Evolutionary conservation across 2,113 vertebrate species (phyloP), one percentile per base, ranked within the genome.

Genomic region (Axis porcinus): DNA sequence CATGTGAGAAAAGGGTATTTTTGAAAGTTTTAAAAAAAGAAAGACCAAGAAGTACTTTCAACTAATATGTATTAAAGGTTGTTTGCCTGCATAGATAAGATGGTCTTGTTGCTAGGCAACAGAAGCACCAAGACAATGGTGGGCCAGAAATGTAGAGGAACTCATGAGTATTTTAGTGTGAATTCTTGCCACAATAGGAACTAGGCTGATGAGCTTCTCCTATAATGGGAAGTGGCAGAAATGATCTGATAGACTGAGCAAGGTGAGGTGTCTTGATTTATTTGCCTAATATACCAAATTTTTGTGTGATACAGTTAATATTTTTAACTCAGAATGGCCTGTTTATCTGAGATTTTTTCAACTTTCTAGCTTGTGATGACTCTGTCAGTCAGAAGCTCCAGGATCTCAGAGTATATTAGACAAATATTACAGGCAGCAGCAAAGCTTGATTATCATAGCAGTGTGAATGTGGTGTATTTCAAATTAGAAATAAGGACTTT

Each of bases 1-100:
- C 16, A 40, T 91, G n/a, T 91, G 90, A 97, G 57, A 89, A 95
- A 67, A 89, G 64, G 30, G 17, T 95, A 82, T 95, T 96, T 98
- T 60, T 96, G 74, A 89, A 96, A 98, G 33, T 76, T 98, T 96
- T 95, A 27, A 54, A 96, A 98, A 97, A 93, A 97, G 95, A 96
- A 97, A 50, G 28, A 52, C 40, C 33, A 88, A 97, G 93, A 89
- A 30, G 14, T 78, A 55, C 16, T 78, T 54, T 54, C 15, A 23
- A 54, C 19, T 28, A 93, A n/a, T 83, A 47, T 2, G 25, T 40
- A 86, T 74, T 92, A 97, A 89, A 96, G 67, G 33, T 89, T 84
- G 89, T 91, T 97, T 19, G 0, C 14, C 89, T 82, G 62, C 74
- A 76, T 87, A 94, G 95, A 92, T 89, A 96, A 97, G 87, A 96